These are phyloP conservation scores for Nansenia antarctica DNA, from an alignment of 2,113 vertebrate species.

Conservation along the genomic window DNA sequence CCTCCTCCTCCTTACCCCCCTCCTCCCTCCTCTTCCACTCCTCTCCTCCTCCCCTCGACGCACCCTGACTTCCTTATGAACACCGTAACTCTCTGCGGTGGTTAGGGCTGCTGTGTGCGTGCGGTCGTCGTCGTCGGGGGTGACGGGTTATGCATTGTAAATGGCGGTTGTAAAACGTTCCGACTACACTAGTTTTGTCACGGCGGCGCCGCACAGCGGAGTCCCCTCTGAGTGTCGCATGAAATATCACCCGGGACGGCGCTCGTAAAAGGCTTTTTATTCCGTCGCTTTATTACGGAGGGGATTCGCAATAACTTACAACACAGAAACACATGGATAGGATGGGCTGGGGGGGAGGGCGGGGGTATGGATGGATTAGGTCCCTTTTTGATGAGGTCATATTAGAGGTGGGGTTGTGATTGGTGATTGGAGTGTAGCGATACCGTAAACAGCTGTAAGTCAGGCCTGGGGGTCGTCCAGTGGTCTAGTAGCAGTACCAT, in stretches of 20 bases:
- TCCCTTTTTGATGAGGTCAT: too few species aligned
- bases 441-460: too few species aligned
- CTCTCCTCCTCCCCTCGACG: too few species aligned
- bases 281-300: constrained; percentile 73
- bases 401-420: constrained; percentile 21
- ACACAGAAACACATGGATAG: constrained; percentile 58
- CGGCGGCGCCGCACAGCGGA: constrained; percentile 58
- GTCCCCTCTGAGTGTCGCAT: constrained; percentile 61
- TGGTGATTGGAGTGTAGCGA: too few species aligned
- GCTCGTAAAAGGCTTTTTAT: constrained; percentile 74
- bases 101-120: neutral
- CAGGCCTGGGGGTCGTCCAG: too few species aligned
- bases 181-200: constrained; percentile 63
- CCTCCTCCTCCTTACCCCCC: too few species aligned
- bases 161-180: constrained; percentile 70
- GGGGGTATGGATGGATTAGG: constrained; percentile 68
- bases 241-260: constrained; percentile 68
- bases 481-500: too few species aligned
- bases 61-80: too few species aligned
- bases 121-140: neutral
- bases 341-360: too few species aligned
- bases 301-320: constrained; percentile 72
- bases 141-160: constrained; percentile 71
- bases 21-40: neutral
- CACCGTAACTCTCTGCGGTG: too few species aligned